Evolutionary conservation across 2,888 invertebrate genomes (phyloP).

Genomic region (Dynastes maya): DNA sequence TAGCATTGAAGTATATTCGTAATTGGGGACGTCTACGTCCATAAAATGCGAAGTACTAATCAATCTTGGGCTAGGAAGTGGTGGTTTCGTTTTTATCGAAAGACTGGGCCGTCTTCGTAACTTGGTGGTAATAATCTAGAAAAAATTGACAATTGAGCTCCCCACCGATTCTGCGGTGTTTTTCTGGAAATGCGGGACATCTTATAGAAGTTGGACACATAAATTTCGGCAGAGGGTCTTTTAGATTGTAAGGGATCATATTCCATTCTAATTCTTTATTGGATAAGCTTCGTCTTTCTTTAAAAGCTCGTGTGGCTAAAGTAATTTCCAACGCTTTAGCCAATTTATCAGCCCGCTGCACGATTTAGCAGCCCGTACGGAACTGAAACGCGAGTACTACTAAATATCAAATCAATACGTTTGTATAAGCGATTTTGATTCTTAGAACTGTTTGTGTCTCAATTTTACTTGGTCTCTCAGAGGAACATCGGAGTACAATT

Average conservation of each 20-base stretch:
- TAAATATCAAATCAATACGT: no score
- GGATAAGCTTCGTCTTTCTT: not conserved
- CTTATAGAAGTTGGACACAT: conserved; percentile 66
- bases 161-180: conserved; percentile 84
- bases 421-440: no score
- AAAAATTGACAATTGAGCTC: conserved; percentile 78
- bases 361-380: no score
- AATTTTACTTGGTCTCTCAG: no score
- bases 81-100: conserved; percentile 72
- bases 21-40: conserved; percentile 76
- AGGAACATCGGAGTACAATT: no score
- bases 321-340: no score
- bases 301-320: no score
- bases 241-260: conserved; percentile 57
- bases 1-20: conserved; percentile 77
- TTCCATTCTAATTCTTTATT: conserved; percentile 19
- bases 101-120: conserved; percentile 78
- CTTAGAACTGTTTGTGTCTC: no score
- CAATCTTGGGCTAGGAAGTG: conserved; percentile 78
- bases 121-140: conserved; percentile 79
- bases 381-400: no score
- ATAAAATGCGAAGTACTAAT: conserved; percentile 78
- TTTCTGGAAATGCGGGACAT: conserved; percentile 70
- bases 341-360: no score
- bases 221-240: conserved; percentile 68